phyloP scores from a whole-genome alignment of 2,888 invertebrate species.

The Rhynchonema sp. region DNA sequence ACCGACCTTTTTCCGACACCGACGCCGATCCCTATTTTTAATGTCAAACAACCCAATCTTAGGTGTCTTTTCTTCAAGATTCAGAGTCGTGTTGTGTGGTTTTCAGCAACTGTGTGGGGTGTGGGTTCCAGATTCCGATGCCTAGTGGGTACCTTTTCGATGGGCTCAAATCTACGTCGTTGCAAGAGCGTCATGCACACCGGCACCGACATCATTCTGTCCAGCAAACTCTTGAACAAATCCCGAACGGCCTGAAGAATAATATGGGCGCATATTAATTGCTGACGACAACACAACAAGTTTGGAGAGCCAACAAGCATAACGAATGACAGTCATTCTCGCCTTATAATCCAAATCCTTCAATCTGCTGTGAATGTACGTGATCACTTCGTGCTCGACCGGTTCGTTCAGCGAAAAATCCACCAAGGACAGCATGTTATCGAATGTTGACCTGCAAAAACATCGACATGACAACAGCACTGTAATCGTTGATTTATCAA shows the following conservation, averaged over 20 bases:
- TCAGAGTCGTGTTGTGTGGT: too few relatives aligned
- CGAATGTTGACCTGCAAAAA: neutral
- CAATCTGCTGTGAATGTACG: constrained; percentile 1
- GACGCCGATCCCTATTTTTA: too few relatives aligned
- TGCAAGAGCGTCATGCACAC: neutral
- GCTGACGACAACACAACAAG: too few relatives aligned
- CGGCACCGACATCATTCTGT: constrained; percentile 43
- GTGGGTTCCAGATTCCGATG: too few relatives aligned
- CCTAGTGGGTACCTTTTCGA: neutral
- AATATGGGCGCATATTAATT: too few relatives aligned
- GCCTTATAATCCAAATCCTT: constrained; percentile 6
- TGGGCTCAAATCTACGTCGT: neutral
- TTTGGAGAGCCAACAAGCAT: too few relatives aligned
- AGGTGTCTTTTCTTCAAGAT: too few relatives aligned
- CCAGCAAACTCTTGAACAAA: constrained; percentile 39
- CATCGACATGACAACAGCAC: neutral
- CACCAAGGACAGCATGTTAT: neutral
- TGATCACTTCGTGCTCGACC: neutral
- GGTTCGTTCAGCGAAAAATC: constrained; percentile 1
- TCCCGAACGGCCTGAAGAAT: constrained; percentile 31
- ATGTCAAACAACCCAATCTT: too few relatives aligned
- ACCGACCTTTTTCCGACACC: too few relatives aligned
- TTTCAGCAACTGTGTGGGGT: too few relatives aligned
- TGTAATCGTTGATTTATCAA: too few relatives aligned
- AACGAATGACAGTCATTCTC: too few relatives aligned